A percentile compares a stretch with the other conserved stretches of the same genome.
These are phyloP conservation scores for Perdita meconis DNA, from an alignment of 2,888 invertebrate species.

Conservation along the genomic window DNA sequence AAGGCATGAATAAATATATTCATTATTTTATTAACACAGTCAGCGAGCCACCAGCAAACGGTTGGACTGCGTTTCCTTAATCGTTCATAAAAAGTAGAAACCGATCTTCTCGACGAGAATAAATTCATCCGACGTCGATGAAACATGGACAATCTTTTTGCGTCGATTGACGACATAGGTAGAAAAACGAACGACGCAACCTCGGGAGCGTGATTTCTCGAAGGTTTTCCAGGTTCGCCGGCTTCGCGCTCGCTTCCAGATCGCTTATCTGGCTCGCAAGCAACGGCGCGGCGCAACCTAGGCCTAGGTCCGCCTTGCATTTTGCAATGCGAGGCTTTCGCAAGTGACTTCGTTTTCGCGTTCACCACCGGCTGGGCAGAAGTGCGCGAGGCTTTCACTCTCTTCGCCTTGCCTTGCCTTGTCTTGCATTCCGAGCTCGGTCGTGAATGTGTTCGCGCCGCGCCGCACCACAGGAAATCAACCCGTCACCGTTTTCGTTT, in stretches of 20 bases:
- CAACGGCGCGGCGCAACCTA: slow-evolving; percentile 51
- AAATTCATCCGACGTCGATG: neutral
- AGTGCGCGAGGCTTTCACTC: slow-evolving; percentile 40
- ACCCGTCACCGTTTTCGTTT: no score
- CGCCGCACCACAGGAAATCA: no score
- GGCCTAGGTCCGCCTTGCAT: slow-evolving; percentile 59
- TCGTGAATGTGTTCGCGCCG: neutral
- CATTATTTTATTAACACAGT: no score
- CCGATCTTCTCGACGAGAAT: no score
- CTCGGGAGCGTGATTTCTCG: slow-evolving; percentile 37
- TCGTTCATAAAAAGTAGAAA: no score
- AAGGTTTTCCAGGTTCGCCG: slow-evolving; percentile 28
- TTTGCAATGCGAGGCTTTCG: slow-evolving; percentile 74
- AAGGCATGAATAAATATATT: no score
- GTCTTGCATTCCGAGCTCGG: slow-evolving; percentile 4
- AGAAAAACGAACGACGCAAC: slow-evolving; percentile 22
- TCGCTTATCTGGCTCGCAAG: slow-evolving; percentile 46
- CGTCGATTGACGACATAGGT: slow-evolving; percentile 18
- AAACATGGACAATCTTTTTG: slow-evolving; percentile 48
- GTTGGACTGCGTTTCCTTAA: no score
- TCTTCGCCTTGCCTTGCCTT: slow-evolving; percentile 14
- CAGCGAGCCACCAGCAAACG: no score
- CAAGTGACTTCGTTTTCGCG: slow-evolving; percentile 66
- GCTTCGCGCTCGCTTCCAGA: slow-evolving; percentile 33
- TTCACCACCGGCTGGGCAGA: slow-evolving; percentile 34